Conservation (phyloP, 2,888 invertebrate species). For the Mesochorus sp. region DNA sequence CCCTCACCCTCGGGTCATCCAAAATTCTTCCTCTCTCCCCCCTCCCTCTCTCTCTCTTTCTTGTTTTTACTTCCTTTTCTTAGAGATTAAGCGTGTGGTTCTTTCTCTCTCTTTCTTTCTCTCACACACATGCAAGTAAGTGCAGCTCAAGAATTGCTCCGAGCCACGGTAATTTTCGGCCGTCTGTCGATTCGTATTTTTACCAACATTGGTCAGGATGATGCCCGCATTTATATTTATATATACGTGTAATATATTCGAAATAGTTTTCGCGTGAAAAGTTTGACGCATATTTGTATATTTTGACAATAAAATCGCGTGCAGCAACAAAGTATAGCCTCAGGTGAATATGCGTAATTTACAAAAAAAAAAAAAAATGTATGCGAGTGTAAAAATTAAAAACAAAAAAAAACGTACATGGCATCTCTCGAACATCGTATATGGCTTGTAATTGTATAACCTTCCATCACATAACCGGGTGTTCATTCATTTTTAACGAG, state of each 20-base stretch:
- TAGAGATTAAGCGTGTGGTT: background rate
- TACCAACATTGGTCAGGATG: too few relatives aligned
- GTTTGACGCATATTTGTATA: slow-evolving; percentile 6
- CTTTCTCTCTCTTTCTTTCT: background rate
- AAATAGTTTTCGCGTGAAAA: slow-evolving; percentile 19
- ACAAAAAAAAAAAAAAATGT: slow-evolving; percentile 5
- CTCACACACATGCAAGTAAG: background rate
- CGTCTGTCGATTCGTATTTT: slow-evolving; percentile 49
- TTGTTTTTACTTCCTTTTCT: background rate
- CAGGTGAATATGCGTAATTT: slow-evolving; percentile 8
- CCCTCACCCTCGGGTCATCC: slow-evolving; percentile 77
- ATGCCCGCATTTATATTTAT: slow-evolving; percentile 2
- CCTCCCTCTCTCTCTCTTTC: background rate
- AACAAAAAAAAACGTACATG: background rate
- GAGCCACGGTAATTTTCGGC: slow-evolving; percentile 59
- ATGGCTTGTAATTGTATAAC: background rate
- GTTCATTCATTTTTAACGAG: slow-evolving; percentile 1
- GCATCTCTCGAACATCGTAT: slow-evolving; percentile 30
- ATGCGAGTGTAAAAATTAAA: too few relatives aligned
- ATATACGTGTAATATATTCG: slow-evolving; percentile 38
- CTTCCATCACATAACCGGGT: too few relatives aligned
- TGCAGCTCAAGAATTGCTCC: slow-evolving; percentile 35
- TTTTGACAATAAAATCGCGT: slow-evolving; percentile 27
- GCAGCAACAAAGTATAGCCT: slow-evolving; percentile 37
- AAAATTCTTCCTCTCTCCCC: slow-evolving; percentile 62